These are phyloP conservation scores for Battus philenor DNA, from an alignment of 1,140 invertebrate species.

Conservation along the genomic window DNA sequence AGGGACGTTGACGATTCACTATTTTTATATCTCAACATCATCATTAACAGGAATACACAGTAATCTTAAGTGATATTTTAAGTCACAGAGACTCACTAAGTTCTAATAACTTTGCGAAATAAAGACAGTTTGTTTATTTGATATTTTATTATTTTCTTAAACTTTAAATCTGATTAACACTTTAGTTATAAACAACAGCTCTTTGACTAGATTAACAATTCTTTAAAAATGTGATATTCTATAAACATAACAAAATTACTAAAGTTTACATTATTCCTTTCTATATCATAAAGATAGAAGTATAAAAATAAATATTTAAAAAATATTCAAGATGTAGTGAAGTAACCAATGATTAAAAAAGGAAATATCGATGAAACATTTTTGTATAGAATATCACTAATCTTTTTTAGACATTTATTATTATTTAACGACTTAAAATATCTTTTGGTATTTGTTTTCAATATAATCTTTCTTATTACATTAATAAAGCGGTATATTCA, in stretches of 20 bases:
- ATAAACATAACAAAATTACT: slow-evolving; percentile 15
- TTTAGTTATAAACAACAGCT: slow-evolving; percentile 52
- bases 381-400: neutral
- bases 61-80: too few species aligned
- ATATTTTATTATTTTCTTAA: slow-evolving; percentile 18
- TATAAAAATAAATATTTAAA: too few species aligned
- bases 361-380: slow-evolving; percentile 2
- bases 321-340: neutral
- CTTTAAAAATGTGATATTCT: slow-evolving; percentile 11
- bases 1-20: too few species aligned
- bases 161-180: slow-evolving; percentile 45
- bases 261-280: slow-evolving; percentile 10
- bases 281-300: too few species aligned
- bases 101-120: too few species aligned
- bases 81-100: too few species aligned
- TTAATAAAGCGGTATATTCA: slow-evolving; percentile 2
- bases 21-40: too few species aligned
- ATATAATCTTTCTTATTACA: neutral
- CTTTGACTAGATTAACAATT: slow-evolving; percentile 61
- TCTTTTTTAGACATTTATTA: slow-evolving; percentile 7
- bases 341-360: neutral
- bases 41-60: too few species aligned
- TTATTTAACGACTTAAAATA: slow-evolving; percentile 1
- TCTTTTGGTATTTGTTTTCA: neutral
- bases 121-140: too few species aligned